Evolutionary conservation across 2,113 vertebrate genomes (phyloP), one percentile per base, ranked within the genome.

Genomic region (Cebus imitator): DNA sequence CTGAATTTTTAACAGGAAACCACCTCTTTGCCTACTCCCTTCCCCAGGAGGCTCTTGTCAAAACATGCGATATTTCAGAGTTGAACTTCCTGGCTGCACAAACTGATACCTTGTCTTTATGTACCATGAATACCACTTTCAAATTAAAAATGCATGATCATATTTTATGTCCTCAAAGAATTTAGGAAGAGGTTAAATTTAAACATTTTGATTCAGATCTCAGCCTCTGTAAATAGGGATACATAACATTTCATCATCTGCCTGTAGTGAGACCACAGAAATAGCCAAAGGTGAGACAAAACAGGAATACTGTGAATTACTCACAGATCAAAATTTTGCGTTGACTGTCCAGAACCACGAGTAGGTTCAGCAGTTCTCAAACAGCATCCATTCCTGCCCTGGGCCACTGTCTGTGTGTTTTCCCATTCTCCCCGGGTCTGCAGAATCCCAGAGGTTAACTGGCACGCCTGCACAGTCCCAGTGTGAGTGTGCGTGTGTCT

Each of bases 1-100:
- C 13, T 81, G 6, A 88, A 70, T 14, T 66, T 55, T 68, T 52
- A 45, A 79, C 5, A 40, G 40, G 58, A 87, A 78, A 70, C 6
- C 23, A 0, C 8, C 45, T 70, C 21, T 85, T 58, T 2, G 8
- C 30, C 32, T 2, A 48, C 0, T 21, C 13, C 1, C 21, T 18
- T 52, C 32, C 23, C 32, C 13, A 80, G 52, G 72, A 35, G 32
- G 70, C 7, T 10, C 9, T 21, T 66, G 37, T 23, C 27, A 87
- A 68, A 9, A 64, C 14, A 4, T 11, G 8, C 0, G 0, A 17
- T 13, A 2, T 35, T 86, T 89, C 48, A 57, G n/a, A 82, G 45
- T 27, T 37, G n/a, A 37, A 18, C 3, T 4, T 20, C 20, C 4
- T 30, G 14, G 21, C 18, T n/a, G 40, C 2, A 10, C 14, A 50